phyloP scores from a whole-genome alignment of 2,797 vertebrate species.

The Coregonus ussuriensis region DNA sequence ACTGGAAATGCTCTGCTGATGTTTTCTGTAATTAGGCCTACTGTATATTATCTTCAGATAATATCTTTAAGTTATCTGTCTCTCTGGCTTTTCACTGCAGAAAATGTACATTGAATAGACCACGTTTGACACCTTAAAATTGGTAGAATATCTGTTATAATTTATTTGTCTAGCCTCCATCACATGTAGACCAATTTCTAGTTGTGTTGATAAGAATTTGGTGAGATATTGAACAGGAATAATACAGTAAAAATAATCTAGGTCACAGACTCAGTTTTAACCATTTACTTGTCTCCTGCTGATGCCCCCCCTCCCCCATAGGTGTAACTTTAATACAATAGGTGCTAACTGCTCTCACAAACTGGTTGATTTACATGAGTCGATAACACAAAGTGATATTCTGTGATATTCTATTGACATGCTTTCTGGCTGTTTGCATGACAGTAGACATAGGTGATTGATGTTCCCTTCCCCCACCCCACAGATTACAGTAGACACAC shows the following conservation, averaged over 20 bases:
- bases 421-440: constrained; percentile 30
- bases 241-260: background rate
- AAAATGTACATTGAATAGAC: background rate
- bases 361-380: constrained; percentile 44
- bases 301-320: constrained; percentile 18
- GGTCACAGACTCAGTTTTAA: background rate
- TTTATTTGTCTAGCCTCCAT: background rate
- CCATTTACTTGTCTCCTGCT: background rate
- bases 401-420: constrained; percentile 53
- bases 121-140: background rate
- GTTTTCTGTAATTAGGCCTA: background rate
- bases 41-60: background rate
- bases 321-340: constrained; percentile 49
- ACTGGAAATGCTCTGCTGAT: background rate
- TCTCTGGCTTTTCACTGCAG: background rate
- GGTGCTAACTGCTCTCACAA: constrained; percentile 53
- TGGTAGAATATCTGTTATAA: background rate
- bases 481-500: constrained; percentile 21
- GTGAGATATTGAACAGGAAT: background rate
- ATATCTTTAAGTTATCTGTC: background rate
- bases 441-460: constrained; percentile 11
- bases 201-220: background rate
- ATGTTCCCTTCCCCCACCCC: constrained; percentile 28
- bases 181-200: background rate
- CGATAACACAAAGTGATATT: background rate